Conservation (phyloP, 2,113 vertebrate species). For the Tamias sibiricus region DNA sequence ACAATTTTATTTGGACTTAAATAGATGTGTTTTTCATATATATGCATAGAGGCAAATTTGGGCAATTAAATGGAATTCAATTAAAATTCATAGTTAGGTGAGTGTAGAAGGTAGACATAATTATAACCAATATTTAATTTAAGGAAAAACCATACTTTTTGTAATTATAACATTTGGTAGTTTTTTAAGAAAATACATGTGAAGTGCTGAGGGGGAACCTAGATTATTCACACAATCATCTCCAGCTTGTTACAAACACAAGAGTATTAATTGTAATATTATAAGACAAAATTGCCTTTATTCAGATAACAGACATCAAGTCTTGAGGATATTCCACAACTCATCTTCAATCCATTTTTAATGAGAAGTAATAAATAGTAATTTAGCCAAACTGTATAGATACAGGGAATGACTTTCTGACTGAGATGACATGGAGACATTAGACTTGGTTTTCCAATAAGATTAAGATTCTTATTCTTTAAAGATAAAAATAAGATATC, state of each 20-base stretch:
- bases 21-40: background rate
- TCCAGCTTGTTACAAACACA: background rate
- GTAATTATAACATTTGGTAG: background rate
- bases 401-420: background rate
- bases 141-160: background rate
- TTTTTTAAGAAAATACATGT: background rate
- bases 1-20: background rate
- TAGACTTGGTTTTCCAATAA: slow-evolving; percentile 22
- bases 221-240: background rate
- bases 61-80: background rate
- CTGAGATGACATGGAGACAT: background rate
- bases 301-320: background rate
- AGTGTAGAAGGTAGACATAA: background rate
- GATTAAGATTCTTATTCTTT: slow-evolving; percentile 48
- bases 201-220: background rate
- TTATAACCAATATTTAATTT: background rate
- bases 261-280: background rate
- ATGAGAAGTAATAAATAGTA: background rate
- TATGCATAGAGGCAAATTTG: background rate
- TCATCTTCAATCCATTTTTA: slow-evolving; percentile 20
- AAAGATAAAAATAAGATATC: slow-evolving; percentile 61
- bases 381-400: background rate
- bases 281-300: background rate
- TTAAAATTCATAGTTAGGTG: background rate
- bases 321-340: background rate